These are phyloP conservation scores for Bombus pascuorum DNA, from an alignment of 1,140 invertebrate species.

Conservation along the genomic window DNA sequence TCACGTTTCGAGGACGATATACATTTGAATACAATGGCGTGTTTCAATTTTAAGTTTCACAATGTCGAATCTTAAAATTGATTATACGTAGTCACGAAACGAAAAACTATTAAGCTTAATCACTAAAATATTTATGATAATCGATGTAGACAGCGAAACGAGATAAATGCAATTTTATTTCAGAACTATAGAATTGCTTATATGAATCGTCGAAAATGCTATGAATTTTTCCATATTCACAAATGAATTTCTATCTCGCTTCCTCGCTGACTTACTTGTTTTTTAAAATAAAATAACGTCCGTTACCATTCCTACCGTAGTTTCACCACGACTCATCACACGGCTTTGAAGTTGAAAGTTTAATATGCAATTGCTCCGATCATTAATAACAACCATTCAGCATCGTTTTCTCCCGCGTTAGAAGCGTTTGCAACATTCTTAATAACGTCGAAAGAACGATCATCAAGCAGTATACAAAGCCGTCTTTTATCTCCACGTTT, in stretches of 20 bases:
- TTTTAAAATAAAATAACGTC: too few relatives aligned
- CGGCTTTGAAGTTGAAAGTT: slow-evolving; percentile 10
- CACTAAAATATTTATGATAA: too few relatives aligned
- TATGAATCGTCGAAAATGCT: neutral
- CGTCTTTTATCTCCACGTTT: neutral
- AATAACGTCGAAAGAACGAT: neutral
- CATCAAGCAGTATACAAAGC: neutral
- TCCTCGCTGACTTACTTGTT: too few relatives aligned
- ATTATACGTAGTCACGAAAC: too few relatives aligned
- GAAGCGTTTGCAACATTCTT: neutral
- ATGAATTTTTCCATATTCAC: neutral
- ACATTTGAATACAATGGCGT: neutral
- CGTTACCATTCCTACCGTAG: neutral
- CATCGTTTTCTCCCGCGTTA: neutral
- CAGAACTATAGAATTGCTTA: too few relatives aligned
- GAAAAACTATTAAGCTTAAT: too few relatives aligned
- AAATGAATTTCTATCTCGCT: neutral
- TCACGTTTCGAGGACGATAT: neutral
- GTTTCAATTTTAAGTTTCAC: too few relatives aligned
- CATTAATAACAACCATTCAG: neutral
- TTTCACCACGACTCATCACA: neutral
- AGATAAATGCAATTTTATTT: too few relatives aligned
- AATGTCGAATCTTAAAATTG: too few relatives aligned
- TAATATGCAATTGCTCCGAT: neutral
- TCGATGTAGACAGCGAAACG: too few relatives aligned